These are phyloP conservation scores for Trichopria drosophilae DNA, from an alignment of 2,888 invertebrate species.

Conservation along the genomic window DNA sequence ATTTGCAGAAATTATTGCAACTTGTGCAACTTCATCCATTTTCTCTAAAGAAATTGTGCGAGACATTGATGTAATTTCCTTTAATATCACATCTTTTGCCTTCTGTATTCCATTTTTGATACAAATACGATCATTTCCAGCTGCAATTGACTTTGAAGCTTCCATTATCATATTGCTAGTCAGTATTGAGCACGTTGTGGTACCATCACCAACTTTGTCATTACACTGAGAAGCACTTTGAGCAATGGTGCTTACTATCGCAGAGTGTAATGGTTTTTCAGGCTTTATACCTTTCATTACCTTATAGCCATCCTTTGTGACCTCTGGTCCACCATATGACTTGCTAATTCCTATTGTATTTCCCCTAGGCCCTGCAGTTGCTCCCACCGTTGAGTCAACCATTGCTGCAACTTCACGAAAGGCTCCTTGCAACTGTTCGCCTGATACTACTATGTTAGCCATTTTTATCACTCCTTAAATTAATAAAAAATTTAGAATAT, in stretches of 20 bases:
- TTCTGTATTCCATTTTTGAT: slow-evolving; percentile 23
- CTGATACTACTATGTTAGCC: slow-evolving; percentile 15
- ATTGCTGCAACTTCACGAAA: slow-evolving; percentile 18
- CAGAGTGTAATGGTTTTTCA: slow-evolving; percentile 11
- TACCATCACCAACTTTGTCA: slow-evolving; percentile 26
- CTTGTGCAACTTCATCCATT: slow-evolving; percentile 22
- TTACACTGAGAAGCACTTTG: slow-evolving; percentile 22
- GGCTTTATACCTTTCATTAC: slow-evolving; percentile 21
- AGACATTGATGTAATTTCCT: slow-evolving; percentile 23
- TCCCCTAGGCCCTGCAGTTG: slow-evolving; percentile 20
- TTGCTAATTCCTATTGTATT: slow-evolving; percentile 21
- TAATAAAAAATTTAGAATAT: slow-evolving; percentile 16
- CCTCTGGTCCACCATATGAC: slow-evolving; percentile 19
- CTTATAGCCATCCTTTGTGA: slow-evolving; percentile 21
- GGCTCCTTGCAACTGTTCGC: slow-evolving; percentile 15
- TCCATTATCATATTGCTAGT: slow-evolving; percentile 22
- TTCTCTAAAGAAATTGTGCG: slow-evolving; percentile 22
- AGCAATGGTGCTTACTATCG: slow-evolving; percentile 20
- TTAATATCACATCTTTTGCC: slow-evolving; percentile 15
- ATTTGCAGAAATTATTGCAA: slow-evolving; percentile 22
- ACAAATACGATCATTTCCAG: slow-evolving; percentile 19
- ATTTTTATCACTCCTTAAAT: slow-evolving; percentile 16
- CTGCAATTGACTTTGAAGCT: slow-evolving; percentile 24
- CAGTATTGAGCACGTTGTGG: slow-evolving; percentile 24
- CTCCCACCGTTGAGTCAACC: slow-evolving; percentile 15